Base-by-base conservation (phyloP, 2,797 vertebrate genomes). In the Sebastes vulpes region DNA sequence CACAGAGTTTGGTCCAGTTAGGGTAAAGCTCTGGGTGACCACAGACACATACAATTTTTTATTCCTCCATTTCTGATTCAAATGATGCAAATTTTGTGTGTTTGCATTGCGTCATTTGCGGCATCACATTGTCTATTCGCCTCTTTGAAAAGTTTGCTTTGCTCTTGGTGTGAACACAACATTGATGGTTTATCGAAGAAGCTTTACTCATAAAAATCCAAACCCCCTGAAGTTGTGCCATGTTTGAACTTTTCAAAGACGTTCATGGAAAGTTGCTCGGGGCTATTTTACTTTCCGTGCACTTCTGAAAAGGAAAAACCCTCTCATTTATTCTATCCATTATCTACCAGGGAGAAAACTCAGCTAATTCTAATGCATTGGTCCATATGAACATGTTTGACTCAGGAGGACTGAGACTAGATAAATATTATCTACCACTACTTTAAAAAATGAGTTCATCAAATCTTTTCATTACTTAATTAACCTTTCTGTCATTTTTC, bases 361-460 rank as follows among this genome's bases (percentile, higher is more conserved):
- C 9, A 1, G 25, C 26, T 58, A 25, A 63, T 60, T 79, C 18
- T 56, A 50, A 79, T 72, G 21, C 73, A 52, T 3, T 16, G 21
- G 3, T 70, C 50, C 18, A 6, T 29, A 58, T 80, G 31, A 81
- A 31, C 0, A 3, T 29, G 54, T 67, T 69, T 3, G 48, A 61
- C 72, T 42, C 48, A 3, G 38, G 26, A 50, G 38, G 14, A 60
- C 10, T 26, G 59, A 58, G 46, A 65, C 29, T 16, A 21, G 63
- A 71, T 82, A 46, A 81, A 78, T 68, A 81, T 77, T 67, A 82
- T 83, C 84, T 60, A 11, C 32, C 11, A 9, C 35, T 18, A 6
- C 50, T 28, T 54, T 56, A 29, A 56, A 60, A 21, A 54, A 42
- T 9, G 3, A 71, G 9, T 65, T 73, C 35, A 54, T 72, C 28